phyloP scores from a whole-genome alignment of 2,797 vertebrate genomes.

The Anabacerthia variegaticeps region DNA sequence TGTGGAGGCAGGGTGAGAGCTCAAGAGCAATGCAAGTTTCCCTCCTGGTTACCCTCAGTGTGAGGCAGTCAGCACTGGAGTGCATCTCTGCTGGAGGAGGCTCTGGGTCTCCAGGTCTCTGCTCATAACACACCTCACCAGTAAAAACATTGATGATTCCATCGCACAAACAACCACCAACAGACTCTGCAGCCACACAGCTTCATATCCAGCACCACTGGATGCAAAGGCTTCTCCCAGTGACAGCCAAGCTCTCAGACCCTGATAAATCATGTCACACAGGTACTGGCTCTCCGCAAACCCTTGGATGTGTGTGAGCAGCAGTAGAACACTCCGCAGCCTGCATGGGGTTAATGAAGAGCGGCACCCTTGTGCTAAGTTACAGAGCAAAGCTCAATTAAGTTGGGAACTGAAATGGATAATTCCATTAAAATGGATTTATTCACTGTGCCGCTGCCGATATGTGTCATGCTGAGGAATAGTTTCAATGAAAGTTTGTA shows the following conservation, averaged over 20 bases:
- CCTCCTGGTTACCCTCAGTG: background rate
- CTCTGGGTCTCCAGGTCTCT: background rate
- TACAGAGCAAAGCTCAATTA: slow-evolving; percentile 46
- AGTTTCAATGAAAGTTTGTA: background rate
- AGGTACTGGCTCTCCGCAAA: background rate
- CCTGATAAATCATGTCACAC: rapidly evolving
- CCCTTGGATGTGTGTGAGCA: background rate
- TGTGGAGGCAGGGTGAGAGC: rapidly evolving
- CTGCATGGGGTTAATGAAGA: slow-evolving; percentile 31
- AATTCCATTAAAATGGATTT: slow-evolving; percentile 61
- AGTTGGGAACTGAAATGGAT: slow-evolving; percentile 57
- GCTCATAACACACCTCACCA: rapidly evolving
- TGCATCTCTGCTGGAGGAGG: background rate
- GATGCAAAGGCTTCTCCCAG: background rate
- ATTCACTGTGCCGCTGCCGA: background rate
- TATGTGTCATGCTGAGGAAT: background rate
- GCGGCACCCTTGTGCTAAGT: slow-evolving; percentile 11
- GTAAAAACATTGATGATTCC: background rate
- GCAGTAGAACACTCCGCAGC: background rate
- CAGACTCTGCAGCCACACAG: rapidly evolving
- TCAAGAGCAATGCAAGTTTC: rapidly evolving
- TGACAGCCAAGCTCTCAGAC: background rate
- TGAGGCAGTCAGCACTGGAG: background rate
- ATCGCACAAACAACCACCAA: background rate
- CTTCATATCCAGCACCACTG: rapidly evolving